Evolutionary conservation across 2,888 invertebrate species (phyloP), one percentile per base, ranked within the genome.

Genomic region (Acrocyrtus sp.): DNA sequence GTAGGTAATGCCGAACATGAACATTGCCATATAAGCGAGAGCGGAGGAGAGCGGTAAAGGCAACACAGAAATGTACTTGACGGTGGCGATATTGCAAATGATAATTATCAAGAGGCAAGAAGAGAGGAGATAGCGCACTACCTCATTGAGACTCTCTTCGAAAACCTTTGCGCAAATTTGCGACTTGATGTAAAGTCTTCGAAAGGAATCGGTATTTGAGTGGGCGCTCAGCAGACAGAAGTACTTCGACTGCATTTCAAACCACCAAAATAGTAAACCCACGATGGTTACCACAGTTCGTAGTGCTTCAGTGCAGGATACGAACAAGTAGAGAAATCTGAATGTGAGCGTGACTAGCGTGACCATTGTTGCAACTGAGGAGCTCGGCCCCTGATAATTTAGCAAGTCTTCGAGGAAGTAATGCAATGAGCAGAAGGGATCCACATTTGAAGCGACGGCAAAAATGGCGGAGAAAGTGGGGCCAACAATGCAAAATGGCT

Each of bases 251-350:
- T 54, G 54, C 39, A 54, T 34, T n/a, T 39, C 54, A 34, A 54
- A 22, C 54, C 54, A 54, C 2, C 29, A 21, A 22, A 54, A 54
- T n/a, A n/a, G n/a, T n/a, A n/a, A n/a, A n/a, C n/a, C n/a, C n/a
- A n/a, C n/a, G n/a, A n/a, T n/a, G n/a, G n/a, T n/a, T n/a, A n/a
- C n/a, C n/a, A n/a, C n/a, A n/a, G n/a, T n/a, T n/a, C n/a, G n/a
- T n/a, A n/a, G n/a, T n/a, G n/a, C n/a, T n/a, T n/a, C n/a, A n/a
- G n/a, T n/a, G n/a, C n/a, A n/a, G n/a, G n/a, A n/a, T n/a, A n/a
- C n/a, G n/a, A n/a, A n/a, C n/a, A n/a, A n/a, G n/a, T n/a, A n/a
- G n/a, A n/a, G n/a, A n/a, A n/a, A n/a, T n/a, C n/a, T n/a, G n/a
- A n/a, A n/a, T n/a, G n/a, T n/a, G n/a, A n/a, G n/a, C n/a, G n/a